Evolutionary conservation across 1,140 invertebrate genomes (phyloP).

Genomic region (Drosophila varians): DNA sequence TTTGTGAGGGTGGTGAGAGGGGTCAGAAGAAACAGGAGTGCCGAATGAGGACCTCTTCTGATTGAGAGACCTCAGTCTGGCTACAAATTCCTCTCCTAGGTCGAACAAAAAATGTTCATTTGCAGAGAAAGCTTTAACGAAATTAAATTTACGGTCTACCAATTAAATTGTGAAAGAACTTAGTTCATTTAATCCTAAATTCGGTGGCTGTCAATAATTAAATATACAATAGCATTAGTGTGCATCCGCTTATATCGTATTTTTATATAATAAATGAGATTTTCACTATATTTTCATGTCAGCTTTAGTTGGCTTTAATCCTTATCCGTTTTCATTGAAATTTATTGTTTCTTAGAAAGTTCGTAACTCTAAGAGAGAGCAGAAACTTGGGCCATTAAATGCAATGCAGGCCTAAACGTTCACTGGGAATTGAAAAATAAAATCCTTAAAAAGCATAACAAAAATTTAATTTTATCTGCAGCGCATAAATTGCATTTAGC

Average conservation of each 20-base stretch:
- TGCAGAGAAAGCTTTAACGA: conserved; percentile 13
- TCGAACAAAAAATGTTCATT: conserved; percentile 17
- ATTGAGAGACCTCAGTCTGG: conserved; percentile 37
- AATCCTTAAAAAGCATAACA: conserved; percentile 8
- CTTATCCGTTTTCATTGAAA: not conserved
- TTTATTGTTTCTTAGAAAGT: conserved; percentile 8
- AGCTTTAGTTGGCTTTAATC: not conserved
- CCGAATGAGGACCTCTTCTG: conserved; percentile 25
- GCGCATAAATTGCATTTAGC: conserved; percentile 71
- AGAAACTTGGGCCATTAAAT: conserved; percentile 72
- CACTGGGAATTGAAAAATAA: conserved; percentile 17
- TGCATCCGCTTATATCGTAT: not conserved
- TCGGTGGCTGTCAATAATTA: not conserved
- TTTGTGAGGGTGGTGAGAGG: not conserved
- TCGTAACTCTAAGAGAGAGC: conserved; percentile 24
- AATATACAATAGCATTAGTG: not conserved
- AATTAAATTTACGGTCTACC: conserved; percentile 4
- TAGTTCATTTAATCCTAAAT: not conserved
- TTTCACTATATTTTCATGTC: not conserved
- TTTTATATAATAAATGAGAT: not conserved
- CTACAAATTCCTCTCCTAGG: conserved; percentile 7
- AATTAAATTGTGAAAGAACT: not conserved
- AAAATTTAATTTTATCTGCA: conserved; percentile 67
- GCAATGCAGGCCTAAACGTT: conserved; percentile 43
- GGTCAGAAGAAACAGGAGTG: conserved; percentile 3